A percentile compares a stretch with the other conserved stretches of the same genome.
phyloP scores from a whole-genome alignment of 2,113 vertebrate genomes.

The Calyptommatus sinebrachiatus region DNA sequence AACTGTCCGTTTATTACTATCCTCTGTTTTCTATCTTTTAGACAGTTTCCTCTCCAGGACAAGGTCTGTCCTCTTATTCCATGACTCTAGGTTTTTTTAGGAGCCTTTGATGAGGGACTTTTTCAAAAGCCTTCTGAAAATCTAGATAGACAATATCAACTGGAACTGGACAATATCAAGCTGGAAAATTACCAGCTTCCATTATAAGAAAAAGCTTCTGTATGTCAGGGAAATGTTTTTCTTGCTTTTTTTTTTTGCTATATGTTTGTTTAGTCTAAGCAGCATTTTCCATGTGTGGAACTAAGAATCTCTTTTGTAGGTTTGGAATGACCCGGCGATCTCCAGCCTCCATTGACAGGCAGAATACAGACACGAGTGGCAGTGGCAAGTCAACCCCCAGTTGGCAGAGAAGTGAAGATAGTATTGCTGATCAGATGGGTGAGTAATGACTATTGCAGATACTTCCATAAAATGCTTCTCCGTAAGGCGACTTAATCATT shows the following conservation, averaged over 20 bases:
- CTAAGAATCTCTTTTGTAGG: constrained; percentile 66
- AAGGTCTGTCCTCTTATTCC: no score
- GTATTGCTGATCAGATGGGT: constrained; percentile 78
- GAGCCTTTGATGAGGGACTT: no score
- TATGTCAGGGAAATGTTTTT: not conserved
- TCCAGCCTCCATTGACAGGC: constrained; percentile 82
- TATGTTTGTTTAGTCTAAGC: not conserved
- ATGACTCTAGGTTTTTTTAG: no score
- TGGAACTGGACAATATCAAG: not conserved
- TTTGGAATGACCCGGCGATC: constrained; percentile 90
- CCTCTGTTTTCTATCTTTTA: no score
- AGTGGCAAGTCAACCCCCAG: constrained; percentile 83
- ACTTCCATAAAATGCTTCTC: constrained; percentile 25
- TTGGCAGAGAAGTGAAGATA: constrained; percentile 84
- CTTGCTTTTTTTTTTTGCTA: constrained; percentile 1
- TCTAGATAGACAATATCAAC: not conserved
- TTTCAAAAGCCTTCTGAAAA: not conserved
- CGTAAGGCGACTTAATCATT: constrained; percentile 10
- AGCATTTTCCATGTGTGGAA: not conserved
- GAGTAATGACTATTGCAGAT: constrained; percentile 38
- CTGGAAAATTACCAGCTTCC: not conserved
- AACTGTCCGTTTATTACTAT: no score
- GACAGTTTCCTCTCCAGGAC: no score
- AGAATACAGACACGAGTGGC: constrained; percentile 75
- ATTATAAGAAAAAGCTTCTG: not conserved